Conservation (phyloP, 2,113 vertebrate genomes). For the Sinocyclocheilus anshuiensis region DNA sequence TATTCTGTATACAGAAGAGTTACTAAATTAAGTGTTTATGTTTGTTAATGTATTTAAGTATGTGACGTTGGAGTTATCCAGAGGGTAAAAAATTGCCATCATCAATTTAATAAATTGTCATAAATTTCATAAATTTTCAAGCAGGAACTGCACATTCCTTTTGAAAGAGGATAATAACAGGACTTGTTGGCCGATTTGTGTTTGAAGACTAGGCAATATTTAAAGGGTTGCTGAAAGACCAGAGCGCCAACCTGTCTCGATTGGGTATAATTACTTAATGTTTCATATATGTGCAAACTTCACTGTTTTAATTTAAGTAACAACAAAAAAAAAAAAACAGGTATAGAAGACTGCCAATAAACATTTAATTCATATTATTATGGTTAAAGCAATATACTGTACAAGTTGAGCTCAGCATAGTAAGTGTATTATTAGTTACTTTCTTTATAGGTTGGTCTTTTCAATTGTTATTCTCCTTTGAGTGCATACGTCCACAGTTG, state of each 20-base stretch:
- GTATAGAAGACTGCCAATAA: not conserved
- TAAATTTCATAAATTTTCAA: not conserved
- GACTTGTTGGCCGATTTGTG: slow-evolving; percentile 33
- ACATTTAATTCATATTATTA: not conserved
- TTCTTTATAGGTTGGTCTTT: too few species aligned
- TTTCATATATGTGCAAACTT: not conserved
- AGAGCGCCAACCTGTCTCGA: slow-evolving; percentile 28
- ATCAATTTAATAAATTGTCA: not conserved
- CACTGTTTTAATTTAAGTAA: not conserved
- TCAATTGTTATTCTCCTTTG: too few species aligned
- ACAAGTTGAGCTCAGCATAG: too few species aligned
- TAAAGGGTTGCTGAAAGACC: slow-evolving; percentile 66
- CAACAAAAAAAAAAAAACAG: not conserved
- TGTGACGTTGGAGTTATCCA: slow-evolving; percentile 11
- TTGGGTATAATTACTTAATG: not conserved
- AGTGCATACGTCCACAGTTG: not conserved
- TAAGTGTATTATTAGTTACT: too few species aligned
- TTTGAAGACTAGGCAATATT: slow-evolving; percentile 55
- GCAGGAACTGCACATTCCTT: slow-evolving; percentile 38
- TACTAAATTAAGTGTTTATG: not conserved
- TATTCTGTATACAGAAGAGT: not conserved
- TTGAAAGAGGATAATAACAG: slow-evolving; percentile 37
- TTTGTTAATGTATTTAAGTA: slow-evolving; percentile 24
- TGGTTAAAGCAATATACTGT: too few species aligned
- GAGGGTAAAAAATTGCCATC: slow-evolving; percentile 1